Evolutionary conservation across 1,140 invertebrate species (phyloP), one percentile per base, ranked within the genome.

Genomic region (Platyscapa corneri): DNA sequence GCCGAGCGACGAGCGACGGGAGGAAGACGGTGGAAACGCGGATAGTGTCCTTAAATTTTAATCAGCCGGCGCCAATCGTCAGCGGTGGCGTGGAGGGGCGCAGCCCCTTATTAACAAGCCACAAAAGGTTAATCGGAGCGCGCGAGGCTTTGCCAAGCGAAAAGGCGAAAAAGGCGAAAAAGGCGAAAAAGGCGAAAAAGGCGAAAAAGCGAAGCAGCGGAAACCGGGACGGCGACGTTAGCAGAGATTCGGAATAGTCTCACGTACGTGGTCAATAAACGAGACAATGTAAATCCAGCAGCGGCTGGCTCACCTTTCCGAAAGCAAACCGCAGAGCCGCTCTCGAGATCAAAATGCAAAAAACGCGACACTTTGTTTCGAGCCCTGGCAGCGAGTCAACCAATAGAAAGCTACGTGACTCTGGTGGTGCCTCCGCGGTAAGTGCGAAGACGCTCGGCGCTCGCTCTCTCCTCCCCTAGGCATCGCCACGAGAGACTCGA

Each of bases 361-460:
- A 85, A 80, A 49, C 7, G 46, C 46, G 3, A 0, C 42, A 30
- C 82, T 77, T 32, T 34, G 82, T 84, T 46, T 37, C 42, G 16
- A 16, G 30, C 3, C 60, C 46, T 56, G 32, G 76, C 65, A 56
- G 34, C n/a, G 37, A 79, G 60, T 34, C 30, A 79, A 72, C 46
- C 34, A 42, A 34, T n/a, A 65, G 30, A 34, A 30, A 20, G 37
- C 8, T 60, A 83, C 82, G 74, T 77, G 82, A 83, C 82, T 49
- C 3, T 10, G 46, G 14, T 32, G 37, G 18, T 39, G 60, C 14
- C 23, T 14, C n/a, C 30, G 12, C 42, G 46, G 18, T 60, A 72
- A 79, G 83, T 79, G 82, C 75, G 56, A 77, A 77, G 64, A 84
- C 46, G 75, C 8, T 53, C 74, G n/a, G n/a, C n/a, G n/a, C n/a